Evolutionary conservation across 2,113 vertebrate species (phyloP), one percentile per base, ranked within the genome.

Genomic region (Pelusios castaneus): DNA sequence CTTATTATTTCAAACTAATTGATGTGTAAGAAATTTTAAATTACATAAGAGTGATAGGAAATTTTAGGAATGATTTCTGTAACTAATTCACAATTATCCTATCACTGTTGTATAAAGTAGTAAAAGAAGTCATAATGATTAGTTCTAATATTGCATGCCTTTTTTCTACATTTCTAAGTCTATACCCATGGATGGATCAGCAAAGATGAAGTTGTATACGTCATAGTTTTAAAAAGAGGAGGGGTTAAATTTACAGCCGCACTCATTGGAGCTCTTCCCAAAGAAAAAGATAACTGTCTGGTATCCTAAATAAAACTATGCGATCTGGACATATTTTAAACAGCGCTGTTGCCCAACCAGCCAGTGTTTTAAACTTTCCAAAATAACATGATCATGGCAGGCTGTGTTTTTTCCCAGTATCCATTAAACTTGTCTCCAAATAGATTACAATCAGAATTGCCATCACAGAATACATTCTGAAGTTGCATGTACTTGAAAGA

Each of bases 1-100:
- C 97, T 98, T 98, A 98, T 98, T 98, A 98, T 98, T 98, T 98
- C 97, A 97, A 98, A 98, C 97, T 98, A 98, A 98, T 97, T 98
- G 98, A 97, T 98, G 92, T 98, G 97, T 97, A 97, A 97, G 96
- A 95, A 97, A 97, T 97, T 97, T 98, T 98, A 98, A 98, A 97
- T 98, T 98, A 98, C 97, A 45, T 63, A 87, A 95, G 94, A 94
- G 91, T 31, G 94, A 88, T 93, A 96, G 88, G 90, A 90, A 95
- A 97, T 52, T 93, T 95, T 96, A 96, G 94, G 95, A 97, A 94
- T 92, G 95, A 96, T 96, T 96, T 97, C 91, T 93, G 96, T 93
- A 56, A 88, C 95, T 97, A 95, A 96, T 94, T 93, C 94, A 90
- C 95, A 95, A 96, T 96, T 78, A 87, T 86, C 54, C 78, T 97